Percentiles rank a stretch among this genome's conserved stretches.
These are phyloP conservation scores for Cecidostiba fungosa DNA, from an alignment of 2,888 invertebrate genomes.

Conservation along the genomic window DNA sequence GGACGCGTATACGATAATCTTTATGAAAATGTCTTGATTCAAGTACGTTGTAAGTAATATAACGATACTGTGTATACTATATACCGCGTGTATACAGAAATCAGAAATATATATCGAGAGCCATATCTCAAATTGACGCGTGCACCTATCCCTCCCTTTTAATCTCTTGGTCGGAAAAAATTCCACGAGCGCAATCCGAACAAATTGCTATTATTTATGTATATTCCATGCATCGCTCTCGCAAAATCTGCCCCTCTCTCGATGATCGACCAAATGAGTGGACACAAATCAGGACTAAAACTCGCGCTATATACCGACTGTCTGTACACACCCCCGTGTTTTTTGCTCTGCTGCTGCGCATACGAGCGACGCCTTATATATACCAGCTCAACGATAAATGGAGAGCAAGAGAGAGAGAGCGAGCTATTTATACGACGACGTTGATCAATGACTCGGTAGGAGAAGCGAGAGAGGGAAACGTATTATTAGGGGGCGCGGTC, in stretches of 20 bases:
- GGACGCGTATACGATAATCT: background rate
- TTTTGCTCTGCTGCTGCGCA: background rate
- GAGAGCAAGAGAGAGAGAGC: background rate
- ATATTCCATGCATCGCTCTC: background rate
- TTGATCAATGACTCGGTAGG: constrained; percentile 58
- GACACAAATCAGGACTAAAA: constrained; percentile 55
- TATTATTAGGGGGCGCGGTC: constrained; percentile 54
- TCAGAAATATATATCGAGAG: background rate
- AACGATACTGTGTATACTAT: no score
- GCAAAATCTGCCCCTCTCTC: background rate
- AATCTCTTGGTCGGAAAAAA: constrained; percentile 21
- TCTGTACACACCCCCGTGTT: constrained; percentile 2
- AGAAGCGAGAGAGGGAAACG: constrained; percentile 7
- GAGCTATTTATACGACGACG: constrained; percentile 54
- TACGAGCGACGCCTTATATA: constrained; percentile 1
- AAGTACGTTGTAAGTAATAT: background rate
- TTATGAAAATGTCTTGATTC: background rate
- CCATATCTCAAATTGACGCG: constrained; percentile 26
- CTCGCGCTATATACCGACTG: constrained; percentile 1
- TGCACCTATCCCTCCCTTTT: background rate
- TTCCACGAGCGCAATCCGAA: constrained; percentile 31
- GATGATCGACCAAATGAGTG: constrained; percentile 51
- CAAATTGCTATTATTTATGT: constrained; percentile 39
- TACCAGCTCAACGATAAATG: background rate
- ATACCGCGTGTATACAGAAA: no score